Conservation (phyloP, 2,797 vertebrate genomes). For the Anolis apletophallus region DNA sequence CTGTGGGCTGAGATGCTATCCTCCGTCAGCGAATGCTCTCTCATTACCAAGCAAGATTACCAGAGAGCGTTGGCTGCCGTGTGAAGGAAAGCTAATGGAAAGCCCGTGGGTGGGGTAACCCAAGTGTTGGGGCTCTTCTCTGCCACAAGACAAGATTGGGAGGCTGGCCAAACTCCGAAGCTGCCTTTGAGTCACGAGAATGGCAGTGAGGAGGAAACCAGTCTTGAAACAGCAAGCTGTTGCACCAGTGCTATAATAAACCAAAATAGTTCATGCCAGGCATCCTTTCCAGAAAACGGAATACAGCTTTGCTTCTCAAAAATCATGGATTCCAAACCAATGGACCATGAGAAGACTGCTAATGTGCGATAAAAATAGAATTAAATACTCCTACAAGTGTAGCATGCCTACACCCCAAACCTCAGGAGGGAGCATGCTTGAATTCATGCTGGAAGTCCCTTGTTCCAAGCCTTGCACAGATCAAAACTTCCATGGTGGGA, state of each 20-base stretch:
- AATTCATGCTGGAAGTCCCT: no score
- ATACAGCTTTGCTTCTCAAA: neutral
- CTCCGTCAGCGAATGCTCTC: no score
- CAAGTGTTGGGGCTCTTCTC: neutral
- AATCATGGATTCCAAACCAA: neutral
- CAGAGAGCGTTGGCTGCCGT: no score
- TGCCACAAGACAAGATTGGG: neutral
- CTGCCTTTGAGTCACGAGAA: neutral
- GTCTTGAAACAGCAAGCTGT: neutral
- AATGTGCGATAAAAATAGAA: neutral
- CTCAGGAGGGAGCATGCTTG: neutral
- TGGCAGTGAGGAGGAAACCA: neutral
- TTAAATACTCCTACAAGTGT: neutral
- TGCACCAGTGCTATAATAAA: no score
- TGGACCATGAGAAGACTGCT: neutral
- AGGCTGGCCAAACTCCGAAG: neutral
- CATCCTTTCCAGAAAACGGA: neutral
- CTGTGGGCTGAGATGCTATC: neutral
- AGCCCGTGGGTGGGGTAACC: neutral
- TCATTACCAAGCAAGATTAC: neutral
- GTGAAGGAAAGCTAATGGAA: neutral
- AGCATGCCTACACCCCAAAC: no score
- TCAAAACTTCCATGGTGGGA: neutral
- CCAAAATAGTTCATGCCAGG: neutral
- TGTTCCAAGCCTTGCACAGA: neutral